Evolutionary conservation across 1,140 invertebrate species (phyloP).

Genomic region (Eupristina koningsbergeri): DNA sequence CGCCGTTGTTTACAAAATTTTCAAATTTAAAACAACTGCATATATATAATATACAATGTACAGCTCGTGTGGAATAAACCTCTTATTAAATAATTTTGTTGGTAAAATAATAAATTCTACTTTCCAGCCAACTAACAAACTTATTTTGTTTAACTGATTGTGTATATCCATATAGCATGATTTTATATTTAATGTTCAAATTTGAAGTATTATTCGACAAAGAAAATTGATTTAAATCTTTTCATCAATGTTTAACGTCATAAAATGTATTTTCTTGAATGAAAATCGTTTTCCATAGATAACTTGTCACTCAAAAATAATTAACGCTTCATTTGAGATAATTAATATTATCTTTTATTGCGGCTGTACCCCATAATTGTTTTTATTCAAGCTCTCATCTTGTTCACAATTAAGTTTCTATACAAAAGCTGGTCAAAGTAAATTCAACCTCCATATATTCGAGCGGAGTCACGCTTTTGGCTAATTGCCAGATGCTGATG

Average conservation of each 20-base stretch:
- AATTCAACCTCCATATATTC: neutral
- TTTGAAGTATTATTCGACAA: too few relatives aligned
- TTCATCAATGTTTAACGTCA: too few relatives aligned
- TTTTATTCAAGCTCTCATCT: neutral
- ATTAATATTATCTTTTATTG: neutral
- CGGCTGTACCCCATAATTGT: neutral
- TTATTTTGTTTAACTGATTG: neutral
- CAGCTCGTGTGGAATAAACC: neutral
- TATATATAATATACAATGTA: too few relatives aligned
- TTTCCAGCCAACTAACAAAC: neutral
- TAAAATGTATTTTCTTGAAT: too few relatives aligned
- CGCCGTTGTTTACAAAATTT: neutral
- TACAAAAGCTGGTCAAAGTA: neutral
- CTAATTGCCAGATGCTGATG: neutral
- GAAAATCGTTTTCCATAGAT: too few relatives aligned
- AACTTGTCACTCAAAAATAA: too few relatives aligned
- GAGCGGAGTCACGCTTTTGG: slow-evolving; percentile 23
- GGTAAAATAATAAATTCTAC: neutral
- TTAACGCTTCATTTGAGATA: neutral
- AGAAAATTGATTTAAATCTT: too few relatives aligned
- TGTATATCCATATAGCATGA: neutral
- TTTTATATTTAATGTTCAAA: too few relatives aligned
- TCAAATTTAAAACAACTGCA: neutral
- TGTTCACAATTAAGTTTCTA: neutral
- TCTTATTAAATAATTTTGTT: neutral